Base-by-base conservation (phyloP, 2,797 vertebrate species). In the Pyrocephalus nanus region DNA sequence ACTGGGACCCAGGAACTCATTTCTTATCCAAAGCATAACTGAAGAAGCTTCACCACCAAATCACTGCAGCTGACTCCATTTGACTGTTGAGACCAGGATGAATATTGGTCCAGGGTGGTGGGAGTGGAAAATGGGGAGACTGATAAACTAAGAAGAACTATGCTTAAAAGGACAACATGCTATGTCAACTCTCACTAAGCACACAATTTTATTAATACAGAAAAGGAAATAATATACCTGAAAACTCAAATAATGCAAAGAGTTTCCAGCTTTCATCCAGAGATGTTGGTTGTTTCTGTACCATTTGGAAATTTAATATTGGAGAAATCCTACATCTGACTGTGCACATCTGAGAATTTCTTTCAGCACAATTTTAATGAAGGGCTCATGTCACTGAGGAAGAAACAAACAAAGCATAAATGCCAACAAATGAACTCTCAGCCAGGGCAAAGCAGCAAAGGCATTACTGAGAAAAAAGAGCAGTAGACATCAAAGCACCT, bases 401-500 rank as follows among this genome's bases (percentile, higher is more conserved):
- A 66, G 48, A 43, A 88, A 58, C 32, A 74, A 86, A 66, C 9
- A 9, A 58, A 80, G 51, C 0, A 0, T 22, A 58, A 90, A 90
- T 40, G 26, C 47, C 74, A 32, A 11, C 12, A 62, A 51, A 74
- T 2, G 3, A 90, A 64, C 23, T 48, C 58, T n/a, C 36, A 65
- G 38, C 43, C 51, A 60, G 42, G 51, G 70, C 64, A 90, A 54
- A 88, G 54, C 58, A 88, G 43, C 5, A 18, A 73, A 78, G 11
- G 8, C 36, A 20, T 62, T 71, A 71, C 61, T 50, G 36, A 50
- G 67, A 42, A 43, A 62, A 38, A 78, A 66, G 67, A 90, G 36
- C 48, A 74, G 60, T 11, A 71, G 77, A 65, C 45, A 40, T 86
- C 60, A 92, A 92, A 96, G 73, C 2, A 94, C 74, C 91, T 95